Conservation (phyloP, 2,797 vertebrate genomes). For the Fratercula arctica region DNA sequence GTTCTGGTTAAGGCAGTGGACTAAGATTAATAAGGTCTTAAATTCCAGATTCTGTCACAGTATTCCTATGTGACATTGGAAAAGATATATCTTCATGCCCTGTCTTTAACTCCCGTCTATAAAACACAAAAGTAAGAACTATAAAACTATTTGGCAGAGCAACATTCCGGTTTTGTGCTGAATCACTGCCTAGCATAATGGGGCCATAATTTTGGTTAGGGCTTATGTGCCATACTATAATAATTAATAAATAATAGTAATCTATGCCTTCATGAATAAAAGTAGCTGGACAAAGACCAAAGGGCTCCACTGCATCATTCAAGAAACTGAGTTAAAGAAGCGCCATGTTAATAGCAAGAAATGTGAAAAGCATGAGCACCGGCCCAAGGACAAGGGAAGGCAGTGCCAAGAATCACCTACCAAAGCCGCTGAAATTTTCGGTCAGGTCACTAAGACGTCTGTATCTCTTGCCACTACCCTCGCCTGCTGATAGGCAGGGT, state of each 20-base stretch:
- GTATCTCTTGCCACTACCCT: fast-evolving
- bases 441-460: not conserved
- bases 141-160: not conserved
- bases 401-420: fast-evolving
- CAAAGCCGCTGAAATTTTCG: not conserved
- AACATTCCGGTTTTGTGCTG: constrained; percentile 1
- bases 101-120: not conserved
- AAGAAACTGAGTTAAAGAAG: not conserved
- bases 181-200: not conserved
- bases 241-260: constrained; percentile 13
- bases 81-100: not conserved
- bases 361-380: not conserved
- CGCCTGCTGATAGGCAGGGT: not conserved
- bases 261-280: not conserved
- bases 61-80: not conserved
- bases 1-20: not conserved
- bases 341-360: not conserved
- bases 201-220: not conserved
- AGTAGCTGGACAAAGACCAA: not conserved
- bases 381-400: not conserved
- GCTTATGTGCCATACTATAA: not conserved
- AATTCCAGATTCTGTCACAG: constrained; percentile 6
- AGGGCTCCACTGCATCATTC: not conserved
- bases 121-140: not conserved
- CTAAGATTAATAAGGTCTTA: constrained; percentile 23